These are phyloP conservation scores for Hassar affinis DNA, from an alignment of 2,113 vertebrate species.

Conservation along the genomic window DNA sequence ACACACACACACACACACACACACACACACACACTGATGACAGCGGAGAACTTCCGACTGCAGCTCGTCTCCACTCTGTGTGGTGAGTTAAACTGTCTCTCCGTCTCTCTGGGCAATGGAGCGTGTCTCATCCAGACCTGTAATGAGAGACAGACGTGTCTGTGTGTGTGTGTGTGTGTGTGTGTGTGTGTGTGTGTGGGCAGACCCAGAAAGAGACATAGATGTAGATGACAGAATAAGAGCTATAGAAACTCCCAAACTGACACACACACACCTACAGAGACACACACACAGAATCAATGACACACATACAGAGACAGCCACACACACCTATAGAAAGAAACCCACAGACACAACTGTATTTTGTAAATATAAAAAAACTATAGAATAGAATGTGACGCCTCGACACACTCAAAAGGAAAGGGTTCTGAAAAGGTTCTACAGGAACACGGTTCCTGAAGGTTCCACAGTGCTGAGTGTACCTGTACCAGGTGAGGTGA, in stretches of 20 bases:
- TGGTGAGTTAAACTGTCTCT: conserved; percentile 54
- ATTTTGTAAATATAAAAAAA: too few species aligned
- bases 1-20: conserved; percentile 40
- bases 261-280: not conserved
- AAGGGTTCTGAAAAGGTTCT: too few species aligned
- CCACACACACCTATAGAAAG: too few species aligned
- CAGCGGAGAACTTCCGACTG: conserved; percentile 52
- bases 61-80: conserved; percentile 44
- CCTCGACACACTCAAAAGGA: too few species aligned
- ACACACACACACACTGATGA: conserved; percentile 45
- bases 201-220: conserved; percentile 8
- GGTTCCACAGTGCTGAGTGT: too few species aligned
- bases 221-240: too few species aligned
- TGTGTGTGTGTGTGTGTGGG: too few species aligned
- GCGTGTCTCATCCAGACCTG: conserved; percentile 42
- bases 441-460: too few species aligned
- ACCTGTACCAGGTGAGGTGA: too few species aligned
- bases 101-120: conserved; percentile 52
- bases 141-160: conserved; percentile 50
- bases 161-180: conserved; percentile 23
- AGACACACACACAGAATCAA: not conserved
- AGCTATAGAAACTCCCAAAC: too few species aligned
- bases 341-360: not conserved
- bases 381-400: too few species aligned
- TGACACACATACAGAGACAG: not conserved